Percentiles rank a stretch among this genome's conserved stretches.
Conservation (phyloP, 2,797 vertebrate species). For the Syncerus caffer region DNA sequence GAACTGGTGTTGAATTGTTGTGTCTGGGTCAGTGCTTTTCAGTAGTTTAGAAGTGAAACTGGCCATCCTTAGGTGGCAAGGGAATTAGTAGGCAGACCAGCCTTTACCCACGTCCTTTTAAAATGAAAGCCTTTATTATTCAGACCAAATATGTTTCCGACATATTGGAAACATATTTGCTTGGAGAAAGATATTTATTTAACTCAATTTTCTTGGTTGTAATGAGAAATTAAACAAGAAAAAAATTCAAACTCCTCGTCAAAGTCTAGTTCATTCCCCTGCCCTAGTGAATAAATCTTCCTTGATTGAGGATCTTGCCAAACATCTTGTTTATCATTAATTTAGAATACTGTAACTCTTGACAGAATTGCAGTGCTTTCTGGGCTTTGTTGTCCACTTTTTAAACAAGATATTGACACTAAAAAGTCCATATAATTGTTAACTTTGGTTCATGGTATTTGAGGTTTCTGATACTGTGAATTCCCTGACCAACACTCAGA, state of each 20-base stretch:
- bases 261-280: neutral
- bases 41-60: neutral
- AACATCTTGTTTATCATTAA: neutral
- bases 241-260: neutral
- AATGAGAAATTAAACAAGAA: neutral
- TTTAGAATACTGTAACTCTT: neutral
- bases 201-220: neutral
- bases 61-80: neutral
- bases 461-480: neutral
- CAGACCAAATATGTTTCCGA: neutral
- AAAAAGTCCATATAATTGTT: neutral
- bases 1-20: neutral
- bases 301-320: neutral
- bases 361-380: neutral
- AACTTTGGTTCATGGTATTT: neutral
- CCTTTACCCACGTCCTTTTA: neutral
- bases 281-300: neutral
- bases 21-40: neutral
- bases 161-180: neutral
- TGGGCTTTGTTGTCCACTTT: neutral
- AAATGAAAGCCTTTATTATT: neutral
- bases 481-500: neutral
- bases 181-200: conserved; percentile 11
- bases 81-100: neutral
- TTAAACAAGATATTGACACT: neutral